These are phyloP conservation scores for Dromiciops gliroides DNA, from an alignment of 2,113 vertebrate genomes.

Conservation along the genomic window DNA sequence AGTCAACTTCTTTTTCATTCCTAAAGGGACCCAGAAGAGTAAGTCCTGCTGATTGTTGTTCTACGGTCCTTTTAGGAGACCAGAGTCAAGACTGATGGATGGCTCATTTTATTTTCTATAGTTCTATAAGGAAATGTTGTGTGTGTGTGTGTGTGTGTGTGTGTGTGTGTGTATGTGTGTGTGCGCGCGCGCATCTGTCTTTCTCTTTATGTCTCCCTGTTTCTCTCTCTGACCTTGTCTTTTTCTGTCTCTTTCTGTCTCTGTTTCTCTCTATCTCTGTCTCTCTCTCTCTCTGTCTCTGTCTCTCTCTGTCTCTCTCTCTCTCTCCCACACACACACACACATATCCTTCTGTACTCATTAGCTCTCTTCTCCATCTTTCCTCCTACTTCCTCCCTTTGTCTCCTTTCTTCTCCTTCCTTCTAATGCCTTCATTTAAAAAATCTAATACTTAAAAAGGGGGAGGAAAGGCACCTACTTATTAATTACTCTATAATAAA, in stretches of 20 bases:
- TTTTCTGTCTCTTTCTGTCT: background rate
- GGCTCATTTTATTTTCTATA: slow-evolving; percentile 66
- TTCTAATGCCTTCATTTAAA: background rate
- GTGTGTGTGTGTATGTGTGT: too few relatives aligned
- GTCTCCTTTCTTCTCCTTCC: slow-evolving; percentile 18
- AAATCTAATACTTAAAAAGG: background rate
- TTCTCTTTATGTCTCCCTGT: slow-evolving; percentile 59
- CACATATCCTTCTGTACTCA: background rate
- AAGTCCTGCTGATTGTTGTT: background rate
- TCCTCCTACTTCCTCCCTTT: background rate
- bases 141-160: background rate
- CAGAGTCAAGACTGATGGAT: slow-evolving; percentile 73
- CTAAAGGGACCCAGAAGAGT: background rate
- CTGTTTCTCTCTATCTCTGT: too few relatives aligned
- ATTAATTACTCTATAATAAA: background rate
- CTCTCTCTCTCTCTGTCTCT: too few relatives aligned
- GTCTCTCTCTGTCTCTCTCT: too few relatives aligned
- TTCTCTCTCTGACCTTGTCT: background rate
- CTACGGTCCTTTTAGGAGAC: slow-evolving; percentile 29
- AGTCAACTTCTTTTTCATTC: background rate
- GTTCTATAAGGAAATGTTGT: slow-evolving; percentile 72
- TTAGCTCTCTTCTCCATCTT: background rate
- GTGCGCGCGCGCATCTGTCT: slow-evolving; percentile 55
- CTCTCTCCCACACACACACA: background rate
- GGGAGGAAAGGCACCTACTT: background rate